Conservation (phyloP, 2,113 vertebrate genomes). For the Alligator sinensis region DNA sequence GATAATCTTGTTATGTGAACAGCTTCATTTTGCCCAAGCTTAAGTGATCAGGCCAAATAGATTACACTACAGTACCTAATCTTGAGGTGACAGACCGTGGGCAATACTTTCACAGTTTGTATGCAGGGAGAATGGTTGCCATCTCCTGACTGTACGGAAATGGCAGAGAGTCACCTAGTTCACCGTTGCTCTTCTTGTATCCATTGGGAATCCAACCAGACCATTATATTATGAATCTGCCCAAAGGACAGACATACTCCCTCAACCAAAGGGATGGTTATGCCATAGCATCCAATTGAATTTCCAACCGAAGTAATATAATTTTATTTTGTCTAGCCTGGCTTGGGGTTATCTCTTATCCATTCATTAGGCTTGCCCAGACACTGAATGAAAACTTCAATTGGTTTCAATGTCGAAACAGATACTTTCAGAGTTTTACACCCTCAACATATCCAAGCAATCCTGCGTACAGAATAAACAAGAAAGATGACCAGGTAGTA, state of each 20-base stretch:
- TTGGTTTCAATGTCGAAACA: too few relatives aligned
- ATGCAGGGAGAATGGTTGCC: background rate
- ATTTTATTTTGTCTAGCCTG: background rate
- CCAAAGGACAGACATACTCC: background rate
- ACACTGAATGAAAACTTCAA: background rate
- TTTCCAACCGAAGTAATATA: background rate
- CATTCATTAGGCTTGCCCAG: background rate
- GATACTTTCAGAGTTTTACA: too few relatives aligned
- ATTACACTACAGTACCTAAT: background rate
- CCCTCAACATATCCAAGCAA: background rate
- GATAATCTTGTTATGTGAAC: background rate
- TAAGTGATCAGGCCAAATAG: background rate
- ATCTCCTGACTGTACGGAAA: background rate
- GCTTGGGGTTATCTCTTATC: background rate
- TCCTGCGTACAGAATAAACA: background rate
- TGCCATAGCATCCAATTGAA: background rate
- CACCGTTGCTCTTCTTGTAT: background rate
- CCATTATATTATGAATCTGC: background rate
- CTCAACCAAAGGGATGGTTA: background rate
- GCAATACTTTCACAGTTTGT: background rate
- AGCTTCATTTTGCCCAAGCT: background rate
- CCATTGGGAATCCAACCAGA: background rate
- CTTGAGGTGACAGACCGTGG: background rate
- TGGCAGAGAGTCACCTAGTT: background rate
- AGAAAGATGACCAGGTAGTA: background rate